phyloP scores from a whole-genome alignment of 2,113 vertebrate genomes.

The Nettapus auritus region DNA sequence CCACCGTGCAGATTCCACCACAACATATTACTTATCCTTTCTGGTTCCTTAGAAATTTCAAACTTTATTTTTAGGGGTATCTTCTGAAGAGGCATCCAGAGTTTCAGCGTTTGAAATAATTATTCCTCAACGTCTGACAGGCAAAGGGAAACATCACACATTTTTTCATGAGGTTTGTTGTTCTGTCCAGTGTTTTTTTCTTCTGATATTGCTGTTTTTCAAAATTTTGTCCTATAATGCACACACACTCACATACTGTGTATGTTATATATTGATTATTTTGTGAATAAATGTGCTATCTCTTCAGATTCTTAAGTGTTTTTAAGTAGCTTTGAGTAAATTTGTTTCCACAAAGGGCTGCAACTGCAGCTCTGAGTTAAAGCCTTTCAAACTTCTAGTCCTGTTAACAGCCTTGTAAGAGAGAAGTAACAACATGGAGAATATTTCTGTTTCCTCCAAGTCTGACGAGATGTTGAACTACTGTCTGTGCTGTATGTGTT shows the following conservation, averaged over 20 bases:
- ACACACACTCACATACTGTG: background rate
- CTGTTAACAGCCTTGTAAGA: background rate
- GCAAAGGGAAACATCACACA: background rate
- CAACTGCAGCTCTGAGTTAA: background rate
- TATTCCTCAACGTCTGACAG: conserved; percentile 23
- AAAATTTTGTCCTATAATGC: background rate
- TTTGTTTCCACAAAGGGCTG: background rate
- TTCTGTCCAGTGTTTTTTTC: background rate
- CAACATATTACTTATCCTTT: background rate
- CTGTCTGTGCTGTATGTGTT: fast-evolving
- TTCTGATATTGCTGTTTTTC: background rate
- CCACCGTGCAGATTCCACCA: background rate
- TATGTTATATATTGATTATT: background rate
- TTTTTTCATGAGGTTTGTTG: conserved; percentile 56
- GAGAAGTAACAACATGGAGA: background rate
- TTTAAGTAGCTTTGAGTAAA: background rate
- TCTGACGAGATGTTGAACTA: background rate
- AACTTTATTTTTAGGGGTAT: conserved; percentile 40
- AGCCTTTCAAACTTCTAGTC: background rate
- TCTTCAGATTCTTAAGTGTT: background rate
- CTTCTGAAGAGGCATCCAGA: background rate
- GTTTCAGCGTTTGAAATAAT: conserved; percentile 52
- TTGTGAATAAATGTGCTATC: background rate
- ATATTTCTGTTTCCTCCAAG: background rate
- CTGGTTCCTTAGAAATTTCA: background rate